A percentile compares a stretch with the other conserved stretches of the same genome.
phyloP scores from a whole-genome alignment of 2,888 invertebrate species.

The Dasypolia templi region DNA sequence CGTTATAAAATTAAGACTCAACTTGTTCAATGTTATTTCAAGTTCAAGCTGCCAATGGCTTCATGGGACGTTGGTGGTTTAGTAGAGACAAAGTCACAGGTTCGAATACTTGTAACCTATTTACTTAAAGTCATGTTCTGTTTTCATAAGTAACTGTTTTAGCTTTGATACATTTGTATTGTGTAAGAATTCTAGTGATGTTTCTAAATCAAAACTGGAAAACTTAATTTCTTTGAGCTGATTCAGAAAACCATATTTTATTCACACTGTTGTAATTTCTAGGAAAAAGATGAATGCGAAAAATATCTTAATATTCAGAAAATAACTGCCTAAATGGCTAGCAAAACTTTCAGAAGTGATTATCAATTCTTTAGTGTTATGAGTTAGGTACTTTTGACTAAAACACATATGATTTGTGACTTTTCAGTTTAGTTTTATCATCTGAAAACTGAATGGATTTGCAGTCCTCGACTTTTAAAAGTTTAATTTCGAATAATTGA shows the following conservation, averaged over 20 bases:
- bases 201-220: neutral
- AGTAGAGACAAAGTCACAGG: conserved; percentile 15
- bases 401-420: neutral
- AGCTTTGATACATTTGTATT: neutral
- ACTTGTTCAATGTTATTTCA: conserved; percentile 24
- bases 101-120: conserved; percentile 17
- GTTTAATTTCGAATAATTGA: too few relatives aligned
- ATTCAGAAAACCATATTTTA: neutral
- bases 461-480: too few relatives aligned
- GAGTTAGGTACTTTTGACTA: neutral
- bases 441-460: too few relatives aligned
- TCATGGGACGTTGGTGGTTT: conserved; percentile 21
- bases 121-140: neutral
- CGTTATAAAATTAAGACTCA: conserved; percentile 13
- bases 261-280: too few relatives aligned
- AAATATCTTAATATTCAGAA: neutral
- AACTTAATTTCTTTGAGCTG: neutral
- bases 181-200: neutral
- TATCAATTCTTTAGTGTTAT: neutral
- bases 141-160: neutral
- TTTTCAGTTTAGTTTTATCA: too few relatives aligned
- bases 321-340: conserved; percentile 14
- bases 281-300: too few relatives aligned
- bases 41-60: conserved; percentile 35
- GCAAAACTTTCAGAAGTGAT: conserved; percentile 40